Base-by-base conservation (phyloP, 2,888 invertebrate genomes). In the Drosophila cracens region DNA sequence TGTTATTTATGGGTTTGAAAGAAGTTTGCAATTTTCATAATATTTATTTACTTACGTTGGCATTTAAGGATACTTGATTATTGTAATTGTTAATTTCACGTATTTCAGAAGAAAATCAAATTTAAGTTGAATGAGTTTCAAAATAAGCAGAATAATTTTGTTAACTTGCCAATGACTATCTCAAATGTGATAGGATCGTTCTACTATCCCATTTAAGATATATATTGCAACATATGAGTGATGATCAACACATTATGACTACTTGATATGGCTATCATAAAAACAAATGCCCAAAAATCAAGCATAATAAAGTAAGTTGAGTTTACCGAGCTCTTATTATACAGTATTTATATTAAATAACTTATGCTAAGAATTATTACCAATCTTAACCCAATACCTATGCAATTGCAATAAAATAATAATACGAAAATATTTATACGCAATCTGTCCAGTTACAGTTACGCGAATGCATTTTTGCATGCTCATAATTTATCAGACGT, bases 401-500 rank as follows among this genome's bases (percentile, higher is more conserved):
- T 33, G 54, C 57, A 61, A 74, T 62, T 62, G 62, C 49, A 11
- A 54, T 43, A 18, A 36, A 68, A 74, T 60, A 58, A 62, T 40
- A 63, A 70, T 46, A 46, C 65, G n/a, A 71, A 62, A 78, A 79
- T 76, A 79, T 76, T 73, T 89, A 81, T 89, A 82, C 66, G 48
- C 82, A 89, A 84, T 84, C 82, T 81, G 87, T 81, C 82, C 73
- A 70, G 70, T 76, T 70, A 76, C 84, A 79, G 84, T 81, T 84
- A 87, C 60, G 59, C 59, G 74, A 77, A 72, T 72, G 57, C 57
- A 51, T 64, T 74, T 82, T 77, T 57, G 62, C 74, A 63, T 59
- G 59, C 25, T 11, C 63, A 53, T 86, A 78, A 70, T 52, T 82
- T 65, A 79, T 68, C 38, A 21, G 34, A 29, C 25, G 3, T 63